Evolutionary conservation across 2,113 vertebrate genomes (phyloP).

Genomic region (Carassius gibelio): DNA sequence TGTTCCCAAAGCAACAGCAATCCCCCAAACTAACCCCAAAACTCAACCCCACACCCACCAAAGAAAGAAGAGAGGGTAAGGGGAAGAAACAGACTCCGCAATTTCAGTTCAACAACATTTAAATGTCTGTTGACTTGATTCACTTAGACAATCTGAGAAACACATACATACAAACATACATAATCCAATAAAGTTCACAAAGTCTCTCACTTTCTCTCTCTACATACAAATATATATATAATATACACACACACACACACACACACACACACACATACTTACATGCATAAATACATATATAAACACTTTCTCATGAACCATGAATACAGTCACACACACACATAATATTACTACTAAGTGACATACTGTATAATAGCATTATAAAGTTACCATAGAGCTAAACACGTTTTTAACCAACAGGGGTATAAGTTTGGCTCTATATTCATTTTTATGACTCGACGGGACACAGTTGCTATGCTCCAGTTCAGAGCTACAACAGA

Average conservation of each 20-base stretch:
- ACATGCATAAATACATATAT: no score
- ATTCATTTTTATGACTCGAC: neutral
- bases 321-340: no score
- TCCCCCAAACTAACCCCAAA: constrained; percentile 44
- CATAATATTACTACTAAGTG: neutral
- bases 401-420: neutral
- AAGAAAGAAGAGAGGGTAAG: neutral
- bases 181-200: neutral
- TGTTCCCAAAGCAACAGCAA: constrained; percentile 54
- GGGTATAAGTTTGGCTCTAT: neutral
- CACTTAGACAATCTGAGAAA: neutral
- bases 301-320: no score
- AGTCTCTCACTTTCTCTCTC: neutral
- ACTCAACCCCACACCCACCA: constrained; percentile 40
- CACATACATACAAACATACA: neutral
- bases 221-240: no score
- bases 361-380: neutral
- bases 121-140: neutral
- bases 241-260: neutral
- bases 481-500: constrained; percentile 44
- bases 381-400: neutral
- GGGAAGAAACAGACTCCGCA: neutral
- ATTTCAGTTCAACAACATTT: constrained; percentile 14
- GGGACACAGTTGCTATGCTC: constrained; percentile 31
- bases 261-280: neutral